A percentile compares a stretch with the other conserved stretches of the same genome.
phyloP scores from a whole-genome alignment of 2,113 vertebrate genomes.

The Crypturellus undulatus region DNA sequence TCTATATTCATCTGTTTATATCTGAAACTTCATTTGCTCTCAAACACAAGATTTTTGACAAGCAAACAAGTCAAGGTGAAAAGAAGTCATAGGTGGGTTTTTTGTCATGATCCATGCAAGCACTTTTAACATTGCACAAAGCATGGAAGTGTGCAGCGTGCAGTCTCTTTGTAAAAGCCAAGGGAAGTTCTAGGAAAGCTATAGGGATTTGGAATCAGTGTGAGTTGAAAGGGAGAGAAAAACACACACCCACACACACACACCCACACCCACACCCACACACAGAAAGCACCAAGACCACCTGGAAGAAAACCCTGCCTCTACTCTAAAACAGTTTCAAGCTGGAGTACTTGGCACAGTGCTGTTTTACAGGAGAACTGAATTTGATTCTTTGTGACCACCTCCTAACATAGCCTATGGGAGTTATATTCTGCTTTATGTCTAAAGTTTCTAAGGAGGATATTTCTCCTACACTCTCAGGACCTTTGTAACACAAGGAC shows the following conservation, averaged over 20 bases:
- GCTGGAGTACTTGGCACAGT: background rate
- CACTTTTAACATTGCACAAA: background rate
- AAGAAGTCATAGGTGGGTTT: background rate
- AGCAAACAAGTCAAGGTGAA: background rate
- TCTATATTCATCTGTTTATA: background rate
- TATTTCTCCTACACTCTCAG: background rate
- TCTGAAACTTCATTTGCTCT: background rate
- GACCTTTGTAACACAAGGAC: background rate
- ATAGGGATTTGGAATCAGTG: background rate
- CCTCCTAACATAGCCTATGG: background rate
- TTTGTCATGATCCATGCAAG: background rate
- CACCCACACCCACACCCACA: too few relatives aligned
- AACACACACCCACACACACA: too few relatives aligned
- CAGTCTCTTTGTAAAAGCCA: background rate
- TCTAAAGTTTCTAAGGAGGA: background rate
- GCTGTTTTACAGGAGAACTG: background rate
- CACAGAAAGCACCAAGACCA: too few relatives aligned
- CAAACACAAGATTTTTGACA: background rate
- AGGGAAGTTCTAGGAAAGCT: background rate
- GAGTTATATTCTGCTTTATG: background rate
- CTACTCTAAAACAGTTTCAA: background rate
- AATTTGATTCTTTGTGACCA: background rate
- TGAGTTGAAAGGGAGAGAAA: background rate
- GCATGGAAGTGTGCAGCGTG: accelerated
- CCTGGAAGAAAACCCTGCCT: accelerated